Percentiles rank a stretch among this genome's conserved stretches.
These are phyloP conservation scores for Tragelaphus buxtoni DNA, from an alignment of 2,113 vertebrate genomes.

Conservation along the genomic window DNA sequence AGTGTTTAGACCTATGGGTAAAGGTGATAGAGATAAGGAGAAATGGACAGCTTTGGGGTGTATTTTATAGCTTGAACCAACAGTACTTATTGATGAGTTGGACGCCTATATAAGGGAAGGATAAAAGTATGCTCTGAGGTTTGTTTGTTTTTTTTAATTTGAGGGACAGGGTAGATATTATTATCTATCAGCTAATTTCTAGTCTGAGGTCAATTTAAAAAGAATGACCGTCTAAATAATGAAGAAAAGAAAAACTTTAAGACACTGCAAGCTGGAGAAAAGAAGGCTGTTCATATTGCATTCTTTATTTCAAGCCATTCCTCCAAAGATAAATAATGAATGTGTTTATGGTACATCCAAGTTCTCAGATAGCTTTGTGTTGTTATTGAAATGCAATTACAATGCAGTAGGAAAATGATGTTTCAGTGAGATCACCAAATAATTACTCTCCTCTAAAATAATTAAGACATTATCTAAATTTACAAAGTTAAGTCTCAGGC, in stretches of 20 bases:
- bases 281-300: background rate
- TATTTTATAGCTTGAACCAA: background rate
- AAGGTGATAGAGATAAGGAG: background rate
- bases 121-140: background rate
- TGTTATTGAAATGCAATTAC: background rate
- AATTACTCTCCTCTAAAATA: background rate
- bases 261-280: background rate
- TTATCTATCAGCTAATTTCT: background rate
- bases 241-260: background rate
- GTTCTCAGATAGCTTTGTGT: background rate
- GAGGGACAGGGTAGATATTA: background rate
- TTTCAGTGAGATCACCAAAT: background rate
- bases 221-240: background rate
- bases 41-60: background rate
- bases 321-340: background rate
- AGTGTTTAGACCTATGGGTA: background rate
- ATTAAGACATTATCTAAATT: constrained; percentile 21
- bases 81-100: background rate
- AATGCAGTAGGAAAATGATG: background rate
- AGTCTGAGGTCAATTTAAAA: background rate
- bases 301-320: background rate
- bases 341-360: background rate
- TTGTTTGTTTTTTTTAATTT: background rate
- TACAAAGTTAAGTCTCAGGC: background rate
- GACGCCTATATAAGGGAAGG: background rate